Evolutionary conservation across 2,113 vertebrate species (phyloP).

Genomic region (Eulemur macaco): DNA sequence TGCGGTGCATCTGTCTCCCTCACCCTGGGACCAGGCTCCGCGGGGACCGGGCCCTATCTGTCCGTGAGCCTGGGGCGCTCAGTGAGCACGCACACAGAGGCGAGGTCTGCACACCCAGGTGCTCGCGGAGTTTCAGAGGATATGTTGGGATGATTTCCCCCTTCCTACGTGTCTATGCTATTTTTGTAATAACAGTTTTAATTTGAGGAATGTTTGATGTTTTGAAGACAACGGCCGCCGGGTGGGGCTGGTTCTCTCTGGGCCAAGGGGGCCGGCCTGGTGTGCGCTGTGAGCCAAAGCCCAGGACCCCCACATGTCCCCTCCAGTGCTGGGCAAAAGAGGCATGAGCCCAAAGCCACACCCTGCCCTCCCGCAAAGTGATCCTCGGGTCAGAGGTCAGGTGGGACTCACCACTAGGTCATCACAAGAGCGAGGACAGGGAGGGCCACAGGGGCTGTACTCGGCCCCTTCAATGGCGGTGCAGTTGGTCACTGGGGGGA

Average conservation of each 20-base stretch:
- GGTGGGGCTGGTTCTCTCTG: neutral
- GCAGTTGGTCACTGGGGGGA: slow-evolving; percentile 84
- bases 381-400: neutral
- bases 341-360: neutral
- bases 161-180: neutral
- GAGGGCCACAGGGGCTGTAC: slow-evolving; percentile 90
- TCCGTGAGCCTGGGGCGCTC: neutral
- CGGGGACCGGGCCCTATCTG: neutral
- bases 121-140: neutral
- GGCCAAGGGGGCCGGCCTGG: too few species aligned
- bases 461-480: slow-evolving; percentile 83
- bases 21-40: neutral
- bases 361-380: too few species aligned
- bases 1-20: neutral
- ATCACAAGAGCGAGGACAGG: slow-evolving; percentile 92
- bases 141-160: neutral
- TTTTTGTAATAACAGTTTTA: neutral
- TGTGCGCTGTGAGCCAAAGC: neutral
- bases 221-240: neutral
- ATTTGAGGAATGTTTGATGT: neutral
- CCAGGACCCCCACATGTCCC: neutral
- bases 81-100: neutral
- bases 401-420: slow-evolving; percentile 86
- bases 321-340: neutral
- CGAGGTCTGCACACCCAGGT: neutral